Evolutionary conservation across 2,797 vertebrate species (phyloP).

Genomic region (Setipinna tenuifilis): DNA sequence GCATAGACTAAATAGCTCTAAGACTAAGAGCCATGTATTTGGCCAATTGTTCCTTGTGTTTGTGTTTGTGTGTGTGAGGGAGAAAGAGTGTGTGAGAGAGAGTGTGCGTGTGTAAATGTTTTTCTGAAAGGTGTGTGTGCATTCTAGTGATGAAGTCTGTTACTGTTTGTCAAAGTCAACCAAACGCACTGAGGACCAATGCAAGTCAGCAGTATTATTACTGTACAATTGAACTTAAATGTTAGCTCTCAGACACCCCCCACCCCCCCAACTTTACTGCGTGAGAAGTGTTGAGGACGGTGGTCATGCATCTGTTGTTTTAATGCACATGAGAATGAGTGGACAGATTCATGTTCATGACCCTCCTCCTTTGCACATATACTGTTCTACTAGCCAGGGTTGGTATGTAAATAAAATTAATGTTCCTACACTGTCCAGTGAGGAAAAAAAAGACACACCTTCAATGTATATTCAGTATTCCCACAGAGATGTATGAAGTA

Average conservation of each 20-base stretch:
- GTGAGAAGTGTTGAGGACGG: neutral
- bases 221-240: neutral
- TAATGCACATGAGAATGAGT: neutral
- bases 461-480: neutral
- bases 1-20: neutral
- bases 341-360: neutral
- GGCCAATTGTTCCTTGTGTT: neutral
- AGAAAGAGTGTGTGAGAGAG: neutral
- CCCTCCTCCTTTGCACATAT: neutral
- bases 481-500: neutral
- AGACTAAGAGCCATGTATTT: neutral
- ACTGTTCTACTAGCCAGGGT: neutral
- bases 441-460: neutral
- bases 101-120: neutral
- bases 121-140: neutral
- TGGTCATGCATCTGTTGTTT: neutral
- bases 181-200: neutral
- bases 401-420: neutral
- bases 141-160: neutral
- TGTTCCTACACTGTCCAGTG: neutral
- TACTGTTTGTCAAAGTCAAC: neutral
- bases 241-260: neutral
- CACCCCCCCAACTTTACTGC: neutral
- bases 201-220: conserved; percentile 1
- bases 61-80: neutral